Percentiles rank a stretch among this genome's conserved stretches.
phyloP scores from a whole-genome alignment of 2,113 vertebrate species.

The Dromaius novaehollandiae region DNA sequence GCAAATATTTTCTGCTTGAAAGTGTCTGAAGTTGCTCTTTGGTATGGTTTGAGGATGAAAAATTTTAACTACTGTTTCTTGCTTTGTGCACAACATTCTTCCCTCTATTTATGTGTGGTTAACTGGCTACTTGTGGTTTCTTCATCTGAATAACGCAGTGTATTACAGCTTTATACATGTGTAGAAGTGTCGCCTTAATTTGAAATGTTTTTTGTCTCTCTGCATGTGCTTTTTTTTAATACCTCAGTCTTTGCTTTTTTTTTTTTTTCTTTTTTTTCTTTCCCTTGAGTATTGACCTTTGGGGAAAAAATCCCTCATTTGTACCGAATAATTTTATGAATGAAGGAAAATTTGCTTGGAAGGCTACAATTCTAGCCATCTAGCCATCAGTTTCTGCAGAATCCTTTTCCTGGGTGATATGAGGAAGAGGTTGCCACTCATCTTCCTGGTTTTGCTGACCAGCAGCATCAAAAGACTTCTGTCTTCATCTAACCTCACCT shows the following conservation, averaged over 20 bases:
- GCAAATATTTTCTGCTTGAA: background rate
- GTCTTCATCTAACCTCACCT: background rate
- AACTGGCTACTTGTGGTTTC: background rate
- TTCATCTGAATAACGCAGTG: background rate
- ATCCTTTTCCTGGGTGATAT: background rate
- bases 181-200: background rate
- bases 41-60: background rate
- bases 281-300: background rate
- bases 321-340: background rate
- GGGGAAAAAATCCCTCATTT: background rate
- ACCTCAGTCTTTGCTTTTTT: background rate
- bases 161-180: fast-evolving
- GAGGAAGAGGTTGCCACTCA: background rate
- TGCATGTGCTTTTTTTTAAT: background rate
- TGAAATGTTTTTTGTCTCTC: background rate
- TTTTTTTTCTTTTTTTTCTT: background rate
- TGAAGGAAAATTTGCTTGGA: background rate
- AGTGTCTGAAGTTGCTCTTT: background rate
- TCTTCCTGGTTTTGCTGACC: background rate
- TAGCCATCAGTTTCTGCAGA: background rate
- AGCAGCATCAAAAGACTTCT: background rate
- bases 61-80: background rate
- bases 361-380: too few relatives aligned
- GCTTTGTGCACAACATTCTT: background rate
- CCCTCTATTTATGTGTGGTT: background rate